Evolutionary conservation across 2,888 invertebrate species (phyloP).

Genomic region (Mythimna loreyi): DNA sequence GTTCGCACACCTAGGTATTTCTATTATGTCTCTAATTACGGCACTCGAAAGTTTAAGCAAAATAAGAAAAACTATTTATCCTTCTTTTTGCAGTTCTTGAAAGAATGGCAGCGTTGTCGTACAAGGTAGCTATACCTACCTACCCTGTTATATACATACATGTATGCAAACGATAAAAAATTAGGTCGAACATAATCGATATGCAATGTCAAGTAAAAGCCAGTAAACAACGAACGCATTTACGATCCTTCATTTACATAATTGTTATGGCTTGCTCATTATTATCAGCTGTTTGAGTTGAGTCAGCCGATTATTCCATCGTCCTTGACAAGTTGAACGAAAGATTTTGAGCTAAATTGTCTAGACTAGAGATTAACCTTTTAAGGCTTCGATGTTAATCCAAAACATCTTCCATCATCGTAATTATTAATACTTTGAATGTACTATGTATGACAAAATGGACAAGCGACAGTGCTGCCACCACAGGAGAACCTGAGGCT

Average conservation of each 20-base stretch:
- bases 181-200: conserved; percentile 27
- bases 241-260: conserved; percentile 42
- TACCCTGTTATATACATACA: not conserved
- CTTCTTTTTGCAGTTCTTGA: no score
- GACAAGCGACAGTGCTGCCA: not conserved
- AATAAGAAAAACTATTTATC: not conserved
- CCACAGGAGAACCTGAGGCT: no score
- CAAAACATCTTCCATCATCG: not conserved
- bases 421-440: not conserved
- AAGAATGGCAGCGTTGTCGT: not conserved
- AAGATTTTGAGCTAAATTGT: conserved; percentile 18
- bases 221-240: conserved; percentile 25
- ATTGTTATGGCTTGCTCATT: conserved; percentile 30
- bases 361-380: conserved; percentile 36
- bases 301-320: conserved; percentile 30
- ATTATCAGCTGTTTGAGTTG: conserved; percentile 30
- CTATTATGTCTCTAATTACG: no score
- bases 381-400: conserved; percentile 5
- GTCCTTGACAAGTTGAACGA: conserved; percentile 1
- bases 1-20: no score
- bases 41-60: no score
- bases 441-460: not conserved
- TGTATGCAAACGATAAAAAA: conserved; percentile 19
- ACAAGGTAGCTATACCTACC: not conserved
- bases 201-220: conserved; percentile 21